phyloP scores from a whole-genome alignment of 2,888 invertebrate species.

The Schrankia costaestrigalis region DNA sequence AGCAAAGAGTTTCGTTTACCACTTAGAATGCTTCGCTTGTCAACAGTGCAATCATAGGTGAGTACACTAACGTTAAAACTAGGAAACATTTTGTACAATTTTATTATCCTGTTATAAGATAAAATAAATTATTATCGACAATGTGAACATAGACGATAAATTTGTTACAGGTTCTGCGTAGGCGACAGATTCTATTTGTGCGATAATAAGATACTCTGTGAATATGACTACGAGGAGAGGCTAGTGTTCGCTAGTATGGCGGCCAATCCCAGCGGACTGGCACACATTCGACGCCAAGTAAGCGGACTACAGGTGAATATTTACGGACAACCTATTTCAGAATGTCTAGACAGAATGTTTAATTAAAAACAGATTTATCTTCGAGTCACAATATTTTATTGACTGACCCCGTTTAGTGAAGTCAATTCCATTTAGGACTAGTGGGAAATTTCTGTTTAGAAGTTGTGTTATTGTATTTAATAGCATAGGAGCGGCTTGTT shows the following conservation, averaged over 20 bases:
- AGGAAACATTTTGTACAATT: neutral
- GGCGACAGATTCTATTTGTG: slow-evolving; percentile 96
- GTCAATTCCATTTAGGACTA: slow-evolving; percentile 15
- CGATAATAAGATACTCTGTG: slow-evolving; percentile 96
- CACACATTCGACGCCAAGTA: slow-evolving; percentile 92
- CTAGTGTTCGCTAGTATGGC: slow-evolving; percentile 95
- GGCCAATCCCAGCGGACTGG: slow-evolving; percentile 91
- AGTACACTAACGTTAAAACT: slow-evolving; percentile 23
- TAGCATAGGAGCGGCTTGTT: neutral
- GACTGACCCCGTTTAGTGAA: slow-evolving; percentile 42
- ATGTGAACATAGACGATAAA: slow-evolving; percentile 7
- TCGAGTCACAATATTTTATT: slow-evolving; percentile 27
- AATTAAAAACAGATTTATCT: slow-evolving; percentile 18
- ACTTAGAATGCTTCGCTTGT: slow-evolving; percentile 96
- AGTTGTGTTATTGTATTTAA: neutral
- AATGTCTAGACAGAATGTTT: slow-evolving; percentile 30
- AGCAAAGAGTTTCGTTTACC: slow-evolving; percentile 94
- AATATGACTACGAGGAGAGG: slow-evolving; percentile 96
- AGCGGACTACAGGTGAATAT: slow-evolving; percentile 82
- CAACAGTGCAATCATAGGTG: slow-evolving; percentile 97
- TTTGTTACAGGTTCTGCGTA: slow-evolving; percentile 90
- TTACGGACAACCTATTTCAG: slow-evolving; percentile 27
- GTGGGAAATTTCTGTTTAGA: slow-evolving; percentile 1
- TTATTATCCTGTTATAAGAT: slow-evolving; percentile 2
- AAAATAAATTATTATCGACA: slow-evolving; percentile 5